Evolutionary conservation across 1,140 invertebrate genomes (phyloP), one percentile per base, ranked within the genome.

Genomic region (Chironomus tepperi): DNA sequence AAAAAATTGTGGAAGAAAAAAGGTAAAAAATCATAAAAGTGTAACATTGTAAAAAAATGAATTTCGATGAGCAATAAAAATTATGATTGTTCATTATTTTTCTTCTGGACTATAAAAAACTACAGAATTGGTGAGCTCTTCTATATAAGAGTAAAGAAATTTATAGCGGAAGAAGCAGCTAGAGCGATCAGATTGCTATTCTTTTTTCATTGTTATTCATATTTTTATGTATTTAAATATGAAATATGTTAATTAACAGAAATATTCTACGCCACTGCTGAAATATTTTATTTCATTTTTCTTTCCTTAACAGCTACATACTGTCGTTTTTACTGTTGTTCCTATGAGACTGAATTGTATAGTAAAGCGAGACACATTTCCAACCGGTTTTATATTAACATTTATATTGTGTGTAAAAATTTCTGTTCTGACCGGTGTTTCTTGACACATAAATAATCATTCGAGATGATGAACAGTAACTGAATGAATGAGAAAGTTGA

Each of bases 391-490:
- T 5, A 57, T 57, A 57, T 57, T 57, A 57, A 57, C 47, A 57
- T 57, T 57, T 57, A 57, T 57, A 57, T 57, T 57, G 47, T 57
- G 12, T 57, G 47, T 57, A 57, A 57, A 57, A 57, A 57, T n/a
- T 57, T 57, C n/a, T 15, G 47, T 57, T 57, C 47, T 57, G 47
- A 57, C 47, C 47, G 47, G 47, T 57, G 47, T 57, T 57, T 57
- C 47, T 57, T 57, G 47, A 57, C 47, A 57, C 47, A 57, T 57
- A 57, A 57, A 57, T 57, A 57, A 57, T 57, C n/a, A n/a, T 57
- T 5, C 2, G 24, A 34, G 24, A 34, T 34, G 24, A 34, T 34
- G 24, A 34, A 34, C 24, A 34, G 24, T 34, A 34, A 34, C 24
- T 34, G 24, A 34, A 34, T 34, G 24, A 34, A 34, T 34, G 24